Evolutionary conservation across 2,797 vertebrate genomes (phyloP).

Genomic region (Poeciliopsis infans): DNA sequence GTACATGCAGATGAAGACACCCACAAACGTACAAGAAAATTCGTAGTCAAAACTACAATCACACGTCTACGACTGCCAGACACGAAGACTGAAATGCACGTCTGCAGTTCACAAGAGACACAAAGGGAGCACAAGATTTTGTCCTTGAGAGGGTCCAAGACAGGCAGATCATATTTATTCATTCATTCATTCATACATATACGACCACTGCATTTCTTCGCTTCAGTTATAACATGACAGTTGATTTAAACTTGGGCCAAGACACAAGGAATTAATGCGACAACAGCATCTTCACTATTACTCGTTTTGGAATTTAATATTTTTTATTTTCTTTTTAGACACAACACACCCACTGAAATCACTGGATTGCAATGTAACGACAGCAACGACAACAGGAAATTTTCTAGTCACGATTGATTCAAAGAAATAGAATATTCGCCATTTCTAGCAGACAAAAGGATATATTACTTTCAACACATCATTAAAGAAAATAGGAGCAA

Average conservation of each 20-base stretch:
- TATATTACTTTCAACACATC: background rate
- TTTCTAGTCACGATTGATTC: background rate
- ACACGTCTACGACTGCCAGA: slow-evolving; percentile 14
- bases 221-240: slow-evolving; percentile 66
- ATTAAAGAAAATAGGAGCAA: background rate
- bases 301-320: slow-evolving; percentile 8
- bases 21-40: slow-evolving; percentile 15
- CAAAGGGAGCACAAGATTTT: slow-evolving; percentile 53
- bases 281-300: slow-evolving; percentile 20
- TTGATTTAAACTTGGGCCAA: slow-evolving; percentile 61
- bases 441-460: background rate
- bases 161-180: slow-evolving; percentile 77
- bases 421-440: background rate
- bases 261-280: slow-evolving; percentile 42
- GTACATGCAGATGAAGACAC: slow-evolving; percentile 24
- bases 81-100: slow-evolving; percentile 9
- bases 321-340: slow-evolving; percentile 10
- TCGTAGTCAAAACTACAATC: slow-evolving; percentile 2
- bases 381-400: background rate
- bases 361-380: background rate
- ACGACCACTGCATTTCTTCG: slow-evolving; percentile 67
- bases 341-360: slow-evolving; percentile 3
- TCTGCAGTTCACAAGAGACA: slow-evolving; percentile 14
- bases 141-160: slow-evolving; percentile 77
- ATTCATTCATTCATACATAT: slow-evolving; percentile 75